A percentile compares a stretch with the other conserved stretches of the same genome.
Evolutionary conservation across 1,140 invertebrate genomes (phyloP).

Genomic region (Brachionus rubens): DNA sequence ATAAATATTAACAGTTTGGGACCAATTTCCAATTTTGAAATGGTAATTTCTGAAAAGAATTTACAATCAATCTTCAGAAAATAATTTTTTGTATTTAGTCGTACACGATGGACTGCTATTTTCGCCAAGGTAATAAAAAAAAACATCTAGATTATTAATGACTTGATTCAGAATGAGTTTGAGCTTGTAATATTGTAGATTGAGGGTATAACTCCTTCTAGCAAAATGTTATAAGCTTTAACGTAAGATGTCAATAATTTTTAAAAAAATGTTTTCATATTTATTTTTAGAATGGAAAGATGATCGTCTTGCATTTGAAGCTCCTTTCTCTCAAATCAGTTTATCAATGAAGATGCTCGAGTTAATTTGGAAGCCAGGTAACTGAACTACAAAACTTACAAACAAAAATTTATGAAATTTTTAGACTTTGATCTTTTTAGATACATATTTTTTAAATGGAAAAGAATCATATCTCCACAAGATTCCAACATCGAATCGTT

Average conservation of each 20-base stretch:
- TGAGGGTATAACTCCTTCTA: too few species aligned
- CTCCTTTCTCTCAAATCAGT: constrained; percentile 22
- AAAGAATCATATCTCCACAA: constrained; percentile 60
- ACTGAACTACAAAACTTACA: too few species aligned
- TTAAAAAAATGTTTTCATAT: too few species aligned
- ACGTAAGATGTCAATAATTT: too few species aligned
- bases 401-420: constrained; percentile 53
- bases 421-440: constrained; percentile 48
- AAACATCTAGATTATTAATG: not conserved
- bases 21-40: constrained; percentile 87
- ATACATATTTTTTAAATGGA: constrained; percentile 61
- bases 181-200: not conserved
- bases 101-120: constrained; percentile 57
- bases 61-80: not conserved
- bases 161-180: not conserved
- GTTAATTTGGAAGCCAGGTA: constrained; percentile 52
- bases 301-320: constrained; percentile 52
- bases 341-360: constrained; percentile 47
- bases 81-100: constrained; percentile 49
- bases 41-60: constrained; percentile 63
- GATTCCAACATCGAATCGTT: constrained; percentile 58
- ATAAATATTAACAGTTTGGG: constrained; percentile 90
- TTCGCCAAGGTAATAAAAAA: constrained; percentile 50
- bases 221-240: too few species aligned
- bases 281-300: constrained; percentile 51